Evolutionary conservation across 2,113 vertebrate genomes (phyloP).

Genomic region (Morone saxatilis): DNA sequence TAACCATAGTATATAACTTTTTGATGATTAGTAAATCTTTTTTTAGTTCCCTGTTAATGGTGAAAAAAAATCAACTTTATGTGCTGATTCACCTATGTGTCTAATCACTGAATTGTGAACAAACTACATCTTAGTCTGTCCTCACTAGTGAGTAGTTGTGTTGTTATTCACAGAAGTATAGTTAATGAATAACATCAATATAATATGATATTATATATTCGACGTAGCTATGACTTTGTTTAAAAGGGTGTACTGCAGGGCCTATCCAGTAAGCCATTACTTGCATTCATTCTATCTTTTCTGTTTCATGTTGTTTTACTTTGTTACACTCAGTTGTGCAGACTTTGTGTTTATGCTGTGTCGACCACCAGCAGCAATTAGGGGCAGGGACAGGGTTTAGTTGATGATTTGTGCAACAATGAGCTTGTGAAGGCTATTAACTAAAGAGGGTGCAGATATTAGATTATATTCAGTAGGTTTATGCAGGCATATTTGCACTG

Average conservation of each 20-base stretch:
- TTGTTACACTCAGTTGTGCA: not conserved
- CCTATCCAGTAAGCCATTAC: no score
- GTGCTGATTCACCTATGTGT: not conserved
- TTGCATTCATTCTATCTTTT: no score
- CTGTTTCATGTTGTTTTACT: no score
- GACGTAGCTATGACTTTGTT: no score
- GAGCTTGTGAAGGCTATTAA: slow-evolving; percentile 1
- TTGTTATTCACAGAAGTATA: not conserved
- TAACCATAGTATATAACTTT: not conserved
- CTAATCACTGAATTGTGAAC: not conserved
- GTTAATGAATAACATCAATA: not conserved
- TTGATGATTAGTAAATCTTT: not conserved
- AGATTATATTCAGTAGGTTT: not conserved
- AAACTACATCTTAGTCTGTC: not conserved
- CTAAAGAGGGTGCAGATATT: slow-evolving; percentile 9
- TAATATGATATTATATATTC: no score
- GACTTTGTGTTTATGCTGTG: not conserved
- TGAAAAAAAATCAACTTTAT: not conserved
- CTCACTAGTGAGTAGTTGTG: not conserved
- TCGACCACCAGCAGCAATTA: not conserved
- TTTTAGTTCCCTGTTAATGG: not conserved
- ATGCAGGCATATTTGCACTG: not conserved
- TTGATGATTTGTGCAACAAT: slow-evolving; percentile 2
- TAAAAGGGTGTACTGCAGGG: no score
- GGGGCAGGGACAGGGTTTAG: not conserved